These are phyloP conservation scores for Eretmocerus hayati DNA, from an alignment of 2,888 invertebrate genomes.

Conservation along the genomic window DNA sequence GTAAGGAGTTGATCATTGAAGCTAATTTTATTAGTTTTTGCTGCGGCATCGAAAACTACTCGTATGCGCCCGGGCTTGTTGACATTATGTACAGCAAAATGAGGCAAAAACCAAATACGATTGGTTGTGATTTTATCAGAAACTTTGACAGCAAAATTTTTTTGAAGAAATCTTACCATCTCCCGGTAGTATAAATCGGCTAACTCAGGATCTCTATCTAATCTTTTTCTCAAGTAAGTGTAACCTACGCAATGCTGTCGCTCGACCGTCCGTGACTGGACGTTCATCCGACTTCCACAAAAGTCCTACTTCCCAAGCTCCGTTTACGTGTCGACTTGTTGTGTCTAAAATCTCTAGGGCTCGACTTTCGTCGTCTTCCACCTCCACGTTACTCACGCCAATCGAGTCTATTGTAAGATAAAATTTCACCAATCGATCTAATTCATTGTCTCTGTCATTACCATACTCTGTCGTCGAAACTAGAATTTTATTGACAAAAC, in stretches of 20 bases:
- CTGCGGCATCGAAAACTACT: background rate
- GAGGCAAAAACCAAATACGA: background rate
- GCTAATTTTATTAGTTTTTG: background rate
- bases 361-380: background rate
- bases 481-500: too few species aligned
- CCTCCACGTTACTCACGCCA: background rate
- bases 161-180: background rate
- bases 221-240: constrained; percentile 3
- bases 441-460: background rate
- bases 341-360: background rate
- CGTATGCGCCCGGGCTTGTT: background rate
- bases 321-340: background rate
- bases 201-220: constrained; percentile 1
- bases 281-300: background rate
- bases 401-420: too few species aligned
- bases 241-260: background rate
- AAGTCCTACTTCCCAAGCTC: background rate
- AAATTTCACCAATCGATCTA: too few species aligned
- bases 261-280: background rate
- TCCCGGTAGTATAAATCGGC: constrained; percentile 1
- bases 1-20: background rate
- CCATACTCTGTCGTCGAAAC: too few species aligned
- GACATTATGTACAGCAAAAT: background rate
- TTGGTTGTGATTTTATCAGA: background rate
- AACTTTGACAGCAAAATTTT: background rate